Percentiles rank a stretch among this genome's conserved stretches.
Evolutionary conservation across 2,888 invertebrate species (phyloP).

Genomic region (Sturmia bella): DNA sequence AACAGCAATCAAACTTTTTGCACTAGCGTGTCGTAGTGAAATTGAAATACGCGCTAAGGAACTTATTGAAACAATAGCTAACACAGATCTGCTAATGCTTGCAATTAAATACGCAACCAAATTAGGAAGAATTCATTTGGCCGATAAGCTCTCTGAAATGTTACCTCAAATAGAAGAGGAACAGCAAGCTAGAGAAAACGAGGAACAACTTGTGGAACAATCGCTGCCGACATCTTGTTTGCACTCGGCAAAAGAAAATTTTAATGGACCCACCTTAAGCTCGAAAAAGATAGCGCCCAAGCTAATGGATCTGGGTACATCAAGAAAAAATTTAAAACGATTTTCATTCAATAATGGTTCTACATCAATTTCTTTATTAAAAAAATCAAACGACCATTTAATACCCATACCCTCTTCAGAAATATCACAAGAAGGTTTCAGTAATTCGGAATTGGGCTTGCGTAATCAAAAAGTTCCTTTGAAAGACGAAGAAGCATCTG

Average conservation of each 20-base stretch:
- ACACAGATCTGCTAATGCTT: constrained; percentile 89
- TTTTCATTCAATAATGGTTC: constrained; percentile 77
- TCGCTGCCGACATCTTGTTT: constrained; percentile 73
- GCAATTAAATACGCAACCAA: constrained; percentile 95
- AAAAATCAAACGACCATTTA: constrained; percentile 68
- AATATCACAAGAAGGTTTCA: constrained; percentile 60
- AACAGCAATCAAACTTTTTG: constrained; percentile 93
- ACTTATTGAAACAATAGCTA: constrained; percentile 90
- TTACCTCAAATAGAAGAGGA: constrained; percentile 82
- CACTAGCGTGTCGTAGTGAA: constrained; percentile 92
- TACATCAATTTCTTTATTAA: constrained; percentile 42
- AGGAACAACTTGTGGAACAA: constrained; percentile 70
- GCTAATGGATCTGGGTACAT: constrained; percentile 77
- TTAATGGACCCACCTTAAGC: constrained; percentile 66
- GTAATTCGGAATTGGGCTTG: constrained; percentile 31
- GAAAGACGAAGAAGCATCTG: constrained; percentile 68
- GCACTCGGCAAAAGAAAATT: constrained; percentile 73
- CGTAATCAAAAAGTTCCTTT: constrained; percentile 24
- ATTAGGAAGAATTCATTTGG: constrained; percentile 88
- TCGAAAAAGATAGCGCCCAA: constrained; percentile 76
- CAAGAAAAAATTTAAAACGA: constrained; percentile 83
- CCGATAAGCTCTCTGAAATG: constrained; percentile 88
- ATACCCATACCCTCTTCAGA: constrained; percentile 35
- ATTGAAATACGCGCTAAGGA: constrained; percentile 93
- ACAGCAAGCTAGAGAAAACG: constrained; percentile 69